Evolutionary conservation across 2,113 vertebrate genomes (phyloP).

Genomic region (Machaerirhynchus nigripectus): DNA sequence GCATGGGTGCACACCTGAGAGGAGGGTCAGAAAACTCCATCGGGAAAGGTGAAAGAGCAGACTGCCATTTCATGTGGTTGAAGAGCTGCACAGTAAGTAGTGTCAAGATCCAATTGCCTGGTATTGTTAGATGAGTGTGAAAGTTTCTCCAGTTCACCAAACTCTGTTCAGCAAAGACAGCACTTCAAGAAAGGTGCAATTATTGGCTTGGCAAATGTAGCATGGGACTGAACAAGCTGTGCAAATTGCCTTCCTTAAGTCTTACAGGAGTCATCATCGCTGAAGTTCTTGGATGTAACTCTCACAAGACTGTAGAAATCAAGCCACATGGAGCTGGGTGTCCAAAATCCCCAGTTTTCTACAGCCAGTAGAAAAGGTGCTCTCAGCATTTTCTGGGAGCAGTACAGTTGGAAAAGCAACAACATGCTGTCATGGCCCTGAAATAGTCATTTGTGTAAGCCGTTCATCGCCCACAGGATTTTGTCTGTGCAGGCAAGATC

Average conservation of each 20-base stretch:
- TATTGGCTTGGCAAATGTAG: neutral
- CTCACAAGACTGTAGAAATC: neutral
- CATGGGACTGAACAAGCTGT: neutral
- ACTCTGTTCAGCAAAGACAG: neutral
- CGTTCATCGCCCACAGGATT: neutral
- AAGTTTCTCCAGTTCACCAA: neutral
- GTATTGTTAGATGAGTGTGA: neutral
- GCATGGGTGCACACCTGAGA: rapidly evolving
- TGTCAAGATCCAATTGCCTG: neutral
- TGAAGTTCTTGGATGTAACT: neutral
- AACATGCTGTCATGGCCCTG: neutral
- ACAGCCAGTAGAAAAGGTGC: neutral
- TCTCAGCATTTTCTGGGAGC: neutral
- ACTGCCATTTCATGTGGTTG: rapidly evolving
- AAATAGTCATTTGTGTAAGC: neutral
- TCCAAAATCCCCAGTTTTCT: neutral
- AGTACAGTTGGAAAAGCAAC: neutral
- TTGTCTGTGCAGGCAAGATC: neutral
- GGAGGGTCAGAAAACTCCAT: neutral
- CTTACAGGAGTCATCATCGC: neutral
- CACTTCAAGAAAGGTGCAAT: neutral
- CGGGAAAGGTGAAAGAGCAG: neutral
- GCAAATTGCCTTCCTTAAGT: neutral
- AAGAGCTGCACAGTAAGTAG: neutral
- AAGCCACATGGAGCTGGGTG: rapidly evolving